Base-by-base conservation (phyloP, 2,888 invertebrate species). In the Eulithis prunata region DNA sequence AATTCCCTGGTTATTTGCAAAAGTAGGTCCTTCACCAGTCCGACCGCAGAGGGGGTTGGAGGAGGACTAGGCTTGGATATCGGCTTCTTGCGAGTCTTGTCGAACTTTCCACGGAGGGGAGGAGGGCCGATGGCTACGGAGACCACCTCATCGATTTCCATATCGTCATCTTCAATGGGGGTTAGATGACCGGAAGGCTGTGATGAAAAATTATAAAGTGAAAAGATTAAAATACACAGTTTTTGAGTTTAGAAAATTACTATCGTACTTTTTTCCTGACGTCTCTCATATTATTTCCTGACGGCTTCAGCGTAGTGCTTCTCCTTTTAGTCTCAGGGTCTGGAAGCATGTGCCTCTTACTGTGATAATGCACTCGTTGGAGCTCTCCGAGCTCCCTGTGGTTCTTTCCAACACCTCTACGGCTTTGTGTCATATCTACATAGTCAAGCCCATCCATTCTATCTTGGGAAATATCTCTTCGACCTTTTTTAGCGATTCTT, bases 51-150 rank as follows among this genome's bases (percentile, higher is more conserved):
- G 0, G 66, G n/a, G 43, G 55, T 75, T 43, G 57, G 69, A 7
- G 75, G 45, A 36, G 49, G 36, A 53, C 13, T 51, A 38, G 43
- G 52, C 21, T 66, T 69, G 2, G 57, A 10, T n/a, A 65, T 67
- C 1, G 74, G 74, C 56, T 83, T 87, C 80, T 82, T 82, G 52
- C 76, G 75, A 0, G 67, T 57, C 71, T 87, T 90, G 2, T 89
- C 90, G 43, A 84, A 88, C 72, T 88, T 91, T 0, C 89, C 86
- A 13, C 89, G 74, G 12, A 83, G 78, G 0, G 89, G 86, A 0
- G 91, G 89, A 3, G 92, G 92, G 0, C 90, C 91, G 0, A 92
- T 86, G 2, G 91, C 92, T 2, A 92, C 90, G 8, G 92, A 92
- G 0, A 92, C 82, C 0, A 91, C 86, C 74, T 91, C 91, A 8